A percentile compares a stretch with the other conserved stretches of the same genome.
Conservation (phyloP, 2,113 vertebrate species). For the Syngnathus floridae region DNA sequence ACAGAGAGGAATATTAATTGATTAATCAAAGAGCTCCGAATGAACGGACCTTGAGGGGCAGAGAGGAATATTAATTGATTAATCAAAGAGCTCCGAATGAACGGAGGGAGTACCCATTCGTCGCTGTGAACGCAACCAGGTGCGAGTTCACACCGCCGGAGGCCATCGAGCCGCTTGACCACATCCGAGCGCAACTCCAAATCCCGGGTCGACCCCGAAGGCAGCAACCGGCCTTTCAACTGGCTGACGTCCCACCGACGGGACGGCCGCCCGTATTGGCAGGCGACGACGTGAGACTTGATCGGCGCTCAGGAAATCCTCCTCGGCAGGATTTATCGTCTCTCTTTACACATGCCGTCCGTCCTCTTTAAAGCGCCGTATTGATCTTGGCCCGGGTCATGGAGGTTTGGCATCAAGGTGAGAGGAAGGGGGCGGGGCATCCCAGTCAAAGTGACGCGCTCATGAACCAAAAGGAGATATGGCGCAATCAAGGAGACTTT, state of each 20-base stretch:
- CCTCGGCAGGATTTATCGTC: conserved; percentile 49
- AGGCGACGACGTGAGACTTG: conserved; percentile 43
- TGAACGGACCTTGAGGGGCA: conserved; percentile 68
- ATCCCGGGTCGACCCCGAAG: conserved; percentile 19
- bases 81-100: conserved; percentile 57
- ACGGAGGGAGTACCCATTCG: conserved; percentile 21
- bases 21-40: conserved; percentile 58
- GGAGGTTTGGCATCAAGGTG: conserved; percentile 46
- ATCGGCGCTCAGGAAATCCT: conserved; percentile 51
- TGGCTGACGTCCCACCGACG: conserved; percentile 15
- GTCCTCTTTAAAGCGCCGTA: conserved; percentile 61
- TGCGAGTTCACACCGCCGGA: conserved; percentile 2
- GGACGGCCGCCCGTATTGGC: conserved; percentile 23
- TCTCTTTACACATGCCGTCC: conserved; percentile 60
- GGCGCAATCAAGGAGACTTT: too few relatives aligned
- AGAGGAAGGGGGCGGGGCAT: conserved; percentile 5
- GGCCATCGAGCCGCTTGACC: conserved; percentile 15
- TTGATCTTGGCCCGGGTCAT: conserved; percentile 63
- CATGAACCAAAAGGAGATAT: conserved; percentile 4
- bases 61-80: conserved; percentile 80
- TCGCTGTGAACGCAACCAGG: conserved; percentile 5
- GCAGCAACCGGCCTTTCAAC: conserved; percentile 16
- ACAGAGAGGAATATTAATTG: conserved; percentile 79
- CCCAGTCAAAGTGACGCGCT: not conserved
- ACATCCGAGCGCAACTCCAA: conserved; percentile 11